Conservation (phyloP, 2,888 invertebrate species). For the Polyommatus icarus region DNA sequence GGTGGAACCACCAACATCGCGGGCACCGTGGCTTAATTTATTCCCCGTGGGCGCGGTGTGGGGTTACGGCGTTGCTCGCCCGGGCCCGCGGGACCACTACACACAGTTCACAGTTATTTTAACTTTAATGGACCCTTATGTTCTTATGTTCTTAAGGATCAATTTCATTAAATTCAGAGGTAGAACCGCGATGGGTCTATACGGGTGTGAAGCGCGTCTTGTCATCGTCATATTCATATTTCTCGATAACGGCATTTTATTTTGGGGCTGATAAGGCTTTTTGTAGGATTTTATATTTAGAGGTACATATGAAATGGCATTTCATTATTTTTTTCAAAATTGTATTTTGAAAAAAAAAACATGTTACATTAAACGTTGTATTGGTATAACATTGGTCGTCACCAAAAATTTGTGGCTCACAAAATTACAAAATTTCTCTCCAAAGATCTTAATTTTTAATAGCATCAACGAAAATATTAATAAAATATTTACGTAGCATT, state of each 20-base stretch:
- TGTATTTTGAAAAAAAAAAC: not conserved
- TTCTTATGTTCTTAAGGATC: not conserved
- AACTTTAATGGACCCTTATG: not conserved
- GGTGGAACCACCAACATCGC: constrained; percentile 31
- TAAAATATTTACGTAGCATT: too few relatives aligned
- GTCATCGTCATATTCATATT: constrained; percentile 14
- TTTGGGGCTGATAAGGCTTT: not conserved
- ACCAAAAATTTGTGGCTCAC: too few relatives aligned
- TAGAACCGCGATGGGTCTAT: not conserved
- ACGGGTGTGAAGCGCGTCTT: constrained; percentile 15
- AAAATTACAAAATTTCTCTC: too few relatives aligned
- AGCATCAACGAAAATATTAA: too few relatives aligned
- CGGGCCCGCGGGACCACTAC: not conserved
- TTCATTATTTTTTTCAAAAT: not conserved
- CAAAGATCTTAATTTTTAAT: too few relatives aligned
- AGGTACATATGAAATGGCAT: too few relatives aligned
- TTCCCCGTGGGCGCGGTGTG: constrained; percentile 43
- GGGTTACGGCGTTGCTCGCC: constrained; percentile 37
- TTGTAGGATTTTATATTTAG: not conserved
- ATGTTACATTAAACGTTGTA: too few relatives aligned
- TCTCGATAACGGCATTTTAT: not conserved
- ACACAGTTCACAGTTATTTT: not conserved
- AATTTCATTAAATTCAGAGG: not conserved
- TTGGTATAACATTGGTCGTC: too few relatives aligned
- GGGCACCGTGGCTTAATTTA: constrained; percentile 41